Base-by-base conservation (phyloP, 1,140 invertebrate genomes). In the Sinonovacula constricta region DNA sequence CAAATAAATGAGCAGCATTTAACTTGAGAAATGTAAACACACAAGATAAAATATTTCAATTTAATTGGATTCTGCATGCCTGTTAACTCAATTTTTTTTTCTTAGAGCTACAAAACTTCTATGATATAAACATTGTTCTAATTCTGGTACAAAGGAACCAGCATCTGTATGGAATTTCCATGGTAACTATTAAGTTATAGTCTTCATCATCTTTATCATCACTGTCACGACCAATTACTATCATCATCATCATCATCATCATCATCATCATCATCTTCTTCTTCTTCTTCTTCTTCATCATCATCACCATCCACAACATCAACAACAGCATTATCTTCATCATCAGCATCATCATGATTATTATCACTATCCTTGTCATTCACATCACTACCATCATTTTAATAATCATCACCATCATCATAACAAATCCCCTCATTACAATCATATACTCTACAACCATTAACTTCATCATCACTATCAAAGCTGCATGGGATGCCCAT, bases 171-270 rank as follows among this genome's bases (percentile, higher is more conserved):
- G n/a, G n/a, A n/a, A n/a, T n/a, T n/a, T n/a, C n/a, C n/a, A n/a
- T n/a, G n/a, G n/a, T n/a, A n/a, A n/a, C n/a, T n/a, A n/a, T n/a
- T n/a, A n/a, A n/a, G n/a, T 34, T 22, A 31, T 62, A 24, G 33
- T 30, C 59, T 15, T 31, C 59, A 62, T 30, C 59, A 62, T 62
- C 33, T 30, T 60, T 18, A 3, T 60, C 57, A 60, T 56, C 53
- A 56, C 26, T 56, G 26, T 56, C n/a, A 56, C 5, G 15, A 56
- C 26, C 53, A 56, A 36, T 34, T 33, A 30, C 26, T 36, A 36
- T 2, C 60, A 63, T 5, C 60, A 63, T 5, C 60, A 63, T 5
- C 33, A 36, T 63, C 60, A 63, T 5, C 60, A 63, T 63, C 60
- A 63, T 34, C 7, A 63, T 63, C 7, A 63, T 63, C 33, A 36